Evolutionary conservation across 2,888 invertebrate genomes (phyloP).

Genomic region (Lamellibrachia columna): DNA sequence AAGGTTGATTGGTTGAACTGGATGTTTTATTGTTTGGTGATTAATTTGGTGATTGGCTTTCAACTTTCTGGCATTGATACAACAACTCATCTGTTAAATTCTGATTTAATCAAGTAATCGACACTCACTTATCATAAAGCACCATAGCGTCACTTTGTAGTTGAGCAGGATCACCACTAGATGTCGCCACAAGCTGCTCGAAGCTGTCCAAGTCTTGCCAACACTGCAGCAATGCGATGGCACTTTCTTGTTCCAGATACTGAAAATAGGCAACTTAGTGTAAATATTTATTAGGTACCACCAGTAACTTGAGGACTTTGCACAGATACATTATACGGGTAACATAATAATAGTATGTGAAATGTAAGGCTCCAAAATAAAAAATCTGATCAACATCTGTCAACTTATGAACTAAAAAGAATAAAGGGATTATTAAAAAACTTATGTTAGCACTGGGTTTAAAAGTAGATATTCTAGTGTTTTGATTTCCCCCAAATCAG

Average conservation of each 20-base stretch:
- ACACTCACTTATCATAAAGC: constrained; percentile 84
- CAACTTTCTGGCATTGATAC: too few species aligned
- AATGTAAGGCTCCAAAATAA: background rate
- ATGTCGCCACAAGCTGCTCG: constrained; percentile 75
- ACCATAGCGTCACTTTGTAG: constrained; percentile 93
- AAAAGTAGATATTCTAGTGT: too few species aligned
- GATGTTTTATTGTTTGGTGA: too few species aligned
- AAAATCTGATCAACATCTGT: background rate
- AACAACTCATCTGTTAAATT: too few species aligned
- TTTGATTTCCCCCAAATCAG: too few species aligned
- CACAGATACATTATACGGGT: background rate
- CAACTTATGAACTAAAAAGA: background rate
- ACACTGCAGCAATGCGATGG: constrained; percentile 83
- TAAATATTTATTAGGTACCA: background rate
- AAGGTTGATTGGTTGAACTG: too few species aligned
- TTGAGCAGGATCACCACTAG: constrained; percentile 73
- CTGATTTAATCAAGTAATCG: background rate
- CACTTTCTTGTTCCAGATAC: constrained; percentile 90
- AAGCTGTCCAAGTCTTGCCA: constrained; percentile 90
- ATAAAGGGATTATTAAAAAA: background rate
- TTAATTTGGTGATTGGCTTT: too few species aligned
- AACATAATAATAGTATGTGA: background rate
- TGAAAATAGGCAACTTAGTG: constrained; percentile 50
- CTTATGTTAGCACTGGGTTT: too few species aligned
- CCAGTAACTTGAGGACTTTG: background rate